These are phyloP conservation scores for Squalus acanthias DNA, from an alignment of 2,797 vertebrate species.

Conservation along the genomic window DNA sequence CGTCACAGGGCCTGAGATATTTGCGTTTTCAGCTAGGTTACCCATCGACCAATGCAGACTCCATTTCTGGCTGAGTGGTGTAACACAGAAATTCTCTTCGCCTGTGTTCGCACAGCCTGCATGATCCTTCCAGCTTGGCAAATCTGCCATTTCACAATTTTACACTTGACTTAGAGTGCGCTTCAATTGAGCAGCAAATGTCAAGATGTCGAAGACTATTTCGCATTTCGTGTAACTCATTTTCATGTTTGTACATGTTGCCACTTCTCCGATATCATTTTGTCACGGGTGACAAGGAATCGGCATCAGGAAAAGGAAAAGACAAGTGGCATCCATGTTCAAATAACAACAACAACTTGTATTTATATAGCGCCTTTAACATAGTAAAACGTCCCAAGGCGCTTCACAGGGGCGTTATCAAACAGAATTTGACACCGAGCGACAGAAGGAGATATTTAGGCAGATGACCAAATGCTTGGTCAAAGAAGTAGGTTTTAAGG, in stretches of 20 bases:
- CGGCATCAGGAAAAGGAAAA: not conserved
- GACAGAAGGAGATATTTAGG: no score
- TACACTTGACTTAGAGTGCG: conserved; percentile 24
- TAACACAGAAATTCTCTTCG: not conserved
- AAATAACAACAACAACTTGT: not conserved
- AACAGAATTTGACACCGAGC: no score
- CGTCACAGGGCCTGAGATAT: not conserved
- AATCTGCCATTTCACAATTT: conserved; percentile 24
- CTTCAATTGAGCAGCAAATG: conserved; percentile 32
- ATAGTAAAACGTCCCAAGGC: no score
- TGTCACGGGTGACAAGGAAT: not conserved
- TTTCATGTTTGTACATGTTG: not conserved
- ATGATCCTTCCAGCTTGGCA: not conserved
- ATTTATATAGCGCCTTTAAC: no score
- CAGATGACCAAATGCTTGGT: no score
- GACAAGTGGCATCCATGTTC: not conserved
- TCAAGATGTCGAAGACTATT: conserved; percentile 3
- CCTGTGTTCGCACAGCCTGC: not conserved
- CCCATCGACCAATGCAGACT: not conserved
- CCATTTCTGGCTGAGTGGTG: not conserved
- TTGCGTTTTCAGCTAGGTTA: not conserved
- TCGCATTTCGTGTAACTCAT: not conserved
- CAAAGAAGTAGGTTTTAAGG: no score
- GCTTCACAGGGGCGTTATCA: no score
- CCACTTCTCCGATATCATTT: not conserved